Conservation (phyloP, 2,113 vertebrate species). For the Stercorarius parasiticus region DNA sequence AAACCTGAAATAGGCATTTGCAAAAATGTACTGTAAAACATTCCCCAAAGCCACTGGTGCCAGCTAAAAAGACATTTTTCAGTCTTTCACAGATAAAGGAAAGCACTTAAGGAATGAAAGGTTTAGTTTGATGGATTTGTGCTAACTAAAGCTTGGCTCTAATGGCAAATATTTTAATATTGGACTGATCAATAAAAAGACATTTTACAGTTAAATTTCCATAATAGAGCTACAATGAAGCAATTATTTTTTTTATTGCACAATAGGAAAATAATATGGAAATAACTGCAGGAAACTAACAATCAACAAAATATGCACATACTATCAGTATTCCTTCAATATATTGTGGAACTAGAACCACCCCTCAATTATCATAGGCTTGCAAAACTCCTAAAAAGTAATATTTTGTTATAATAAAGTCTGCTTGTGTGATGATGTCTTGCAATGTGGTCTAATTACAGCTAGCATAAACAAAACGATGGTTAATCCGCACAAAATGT, state of each 20-base stretch:
- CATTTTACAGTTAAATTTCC: neutral
- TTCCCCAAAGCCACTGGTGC: neutral
- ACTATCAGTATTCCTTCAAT: neutral
- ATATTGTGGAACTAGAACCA: neutral
- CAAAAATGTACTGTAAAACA: constrained; percentile 18
- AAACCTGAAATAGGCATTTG: constrained; percentile 9
- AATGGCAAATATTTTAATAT: neutral
- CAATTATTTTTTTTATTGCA: neutral
- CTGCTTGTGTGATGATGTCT: neutral
- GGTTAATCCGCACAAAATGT: neutral
- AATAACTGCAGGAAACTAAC: neutral
- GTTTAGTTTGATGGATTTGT: neutral
- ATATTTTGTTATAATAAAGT: neutral
- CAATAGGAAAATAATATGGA: neutral
- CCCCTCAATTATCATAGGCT: neutral
- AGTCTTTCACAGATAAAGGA: constrained; percentile 28
- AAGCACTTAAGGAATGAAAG: constrained; percentile 19
- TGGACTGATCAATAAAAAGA: neutral
- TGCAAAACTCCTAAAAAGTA: neutral
- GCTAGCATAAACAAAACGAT: neutral
- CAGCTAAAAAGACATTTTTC: constrained; percentile 25
- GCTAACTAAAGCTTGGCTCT: neutral
- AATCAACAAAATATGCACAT: neutral
- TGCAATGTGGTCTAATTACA: constrained; percentile 29
- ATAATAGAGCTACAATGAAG: neutral